phyloP scores from a whole-genome alignment of 2,113 vertebrate genomes.

The Hystrix brachyura region DNA sequence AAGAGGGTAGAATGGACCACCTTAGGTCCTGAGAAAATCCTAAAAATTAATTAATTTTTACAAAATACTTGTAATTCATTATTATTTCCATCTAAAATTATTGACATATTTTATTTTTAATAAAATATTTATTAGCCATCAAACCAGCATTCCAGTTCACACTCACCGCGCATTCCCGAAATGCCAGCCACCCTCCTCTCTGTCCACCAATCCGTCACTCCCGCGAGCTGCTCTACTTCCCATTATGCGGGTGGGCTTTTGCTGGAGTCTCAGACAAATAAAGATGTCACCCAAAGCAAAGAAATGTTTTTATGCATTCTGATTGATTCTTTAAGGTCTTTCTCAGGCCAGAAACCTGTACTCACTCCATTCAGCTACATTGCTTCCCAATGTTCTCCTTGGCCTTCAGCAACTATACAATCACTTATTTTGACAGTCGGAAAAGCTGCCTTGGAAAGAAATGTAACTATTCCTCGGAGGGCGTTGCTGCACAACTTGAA shows the following conservation, averaged over 20 bases:
- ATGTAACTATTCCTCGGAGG: fast-evolving
- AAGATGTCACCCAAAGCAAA: not conserved
- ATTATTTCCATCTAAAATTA: not conserved
- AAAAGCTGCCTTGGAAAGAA: not conserved
- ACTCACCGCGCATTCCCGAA: not conserved
- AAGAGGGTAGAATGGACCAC: not conserved
- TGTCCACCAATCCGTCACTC: fast-evolving
- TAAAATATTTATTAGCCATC: not conserved
- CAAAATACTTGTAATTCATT: not conserved
- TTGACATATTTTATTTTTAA: not conserved
- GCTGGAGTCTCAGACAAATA: fast-evolving
- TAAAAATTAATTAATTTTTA: not conserved
- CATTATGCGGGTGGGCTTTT: no score
- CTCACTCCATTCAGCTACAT: not conserved
- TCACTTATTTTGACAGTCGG: not conserved
- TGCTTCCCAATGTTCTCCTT: not conserved
- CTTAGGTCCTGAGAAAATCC: not conserved
- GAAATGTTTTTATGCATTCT: not conserved
- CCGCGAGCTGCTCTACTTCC: fast-evolving
- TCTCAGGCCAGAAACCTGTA: not conserved
- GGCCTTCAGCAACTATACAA: not conserved
- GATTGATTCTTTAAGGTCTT: not conserved
- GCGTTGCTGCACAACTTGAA: fast-evolving
- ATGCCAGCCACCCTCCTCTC: fast-evolving
- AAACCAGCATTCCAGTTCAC: no score